These are phyloP conservation scores for Rhynchophorus ferrugineus DNA, from an alignment of 1,140 invertebrate genomes.

Conservation along the genomic window DNA sequence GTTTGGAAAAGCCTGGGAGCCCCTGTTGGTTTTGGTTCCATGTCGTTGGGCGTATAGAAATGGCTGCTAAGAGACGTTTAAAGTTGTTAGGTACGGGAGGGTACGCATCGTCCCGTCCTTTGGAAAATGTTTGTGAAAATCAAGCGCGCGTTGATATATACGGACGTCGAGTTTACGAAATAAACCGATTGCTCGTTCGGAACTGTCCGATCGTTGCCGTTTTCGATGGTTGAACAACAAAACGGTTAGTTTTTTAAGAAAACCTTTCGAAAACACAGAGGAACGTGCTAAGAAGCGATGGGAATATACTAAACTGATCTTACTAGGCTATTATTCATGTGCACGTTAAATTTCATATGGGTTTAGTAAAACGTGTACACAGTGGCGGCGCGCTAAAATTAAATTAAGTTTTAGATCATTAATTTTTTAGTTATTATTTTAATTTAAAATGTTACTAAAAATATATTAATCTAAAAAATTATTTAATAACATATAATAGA, in stretches of 20 bases:
- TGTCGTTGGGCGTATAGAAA: slow-evolving; percentile 39
- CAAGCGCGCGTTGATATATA: slow-evolving; percentile 41
- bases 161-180: slow-evolving; percentile 19
- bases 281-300: not conserved
- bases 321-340: not conserved
- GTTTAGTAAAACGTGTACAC: not conserved
- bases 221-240: not conserved
- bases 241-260: not conserved
- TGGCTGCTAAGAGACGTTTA: slow-evolving; percentile 40
- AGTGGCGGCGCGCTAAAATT: not conserved
- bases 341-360: not conserved
- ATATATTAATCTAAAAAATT: no score
- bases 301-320: not conserved
- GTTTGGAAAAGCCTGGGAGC: slow-evolving; percentile 52
- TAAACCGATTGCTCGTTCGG: slow-evolving; percentile 3
- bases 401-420: no score
- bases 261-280: not conserved
- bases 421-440: no score
- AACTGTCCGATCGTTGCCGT: not conserved
- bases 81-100: slow-evolving; percentile 45
- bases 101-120: slow-evolving; percentile 49
- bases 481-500: no score
- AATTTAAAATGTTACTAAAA: no score
- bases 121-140: slow-evolving; percentile 42
- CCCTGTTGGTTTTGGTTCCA: slow-evolving; percentile 52